Base-by-base conservation (phyloP, 2,113 vertebrate species). In the Romanogobio albipinnatus region DNA sequence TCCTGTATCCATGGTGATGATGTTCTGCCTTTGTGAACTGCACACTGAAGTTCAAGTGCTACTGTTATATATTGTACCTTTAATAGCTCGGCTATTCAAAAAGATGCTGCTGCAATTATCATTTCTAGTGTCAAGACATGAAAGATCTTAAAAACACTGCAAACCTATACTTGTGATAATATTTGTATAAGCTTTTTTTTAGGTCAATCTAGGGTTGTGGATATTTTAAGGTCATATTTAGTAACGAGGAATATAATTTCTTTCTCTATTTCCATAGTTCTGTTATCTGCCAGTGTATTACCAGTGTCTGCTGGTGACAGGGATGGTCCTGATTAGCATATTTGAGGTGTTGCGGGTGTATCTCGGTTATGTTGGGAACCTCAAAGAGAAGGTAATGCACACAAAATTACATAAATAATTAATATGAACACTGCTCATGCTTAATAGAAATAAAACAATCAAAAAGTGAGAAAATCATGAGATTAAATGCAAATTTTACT, bases 331-430 rank as follows among this genome's bases (percentile, higher is more conserved):
- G 81, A 89, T 97, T 71, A 94, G 92, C 0, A 13, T 94, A 79
- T 86, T 89, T 0, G 96, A 97, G 85, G 90, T 88, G 19, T 78
- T 91, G 39, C 93, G 96, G 4, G 92, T 97, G 33, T 95, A 95
- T 87, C 91, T 97, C 85, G 96, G 96, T 58, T 97, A 95, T 39
- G 22, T 93, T 62, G 96, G 96, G 33, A 97, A 97, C 90, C 94
- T 97, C 7, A 91, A 94, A 84, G 96, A 96, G 87, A 97, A 95
- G 95, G 96, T 97, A 88, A 92, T 64, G 59, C 24, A 83, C 76
- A 36, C 22, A 26, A 61, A 14, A 74, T 39, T 85, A 47, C 39
- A 62, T 43, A 82, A 24, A 58, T 8, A 64, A 13, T 29, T 29
- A 78, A 71, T 70, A 17, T 76, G 64, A 84, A 79, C 53, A 86